Base-by-base conservation (phyloP, 2,797 vertebrate genomes). In the Carduelis carduelis region DNA sequence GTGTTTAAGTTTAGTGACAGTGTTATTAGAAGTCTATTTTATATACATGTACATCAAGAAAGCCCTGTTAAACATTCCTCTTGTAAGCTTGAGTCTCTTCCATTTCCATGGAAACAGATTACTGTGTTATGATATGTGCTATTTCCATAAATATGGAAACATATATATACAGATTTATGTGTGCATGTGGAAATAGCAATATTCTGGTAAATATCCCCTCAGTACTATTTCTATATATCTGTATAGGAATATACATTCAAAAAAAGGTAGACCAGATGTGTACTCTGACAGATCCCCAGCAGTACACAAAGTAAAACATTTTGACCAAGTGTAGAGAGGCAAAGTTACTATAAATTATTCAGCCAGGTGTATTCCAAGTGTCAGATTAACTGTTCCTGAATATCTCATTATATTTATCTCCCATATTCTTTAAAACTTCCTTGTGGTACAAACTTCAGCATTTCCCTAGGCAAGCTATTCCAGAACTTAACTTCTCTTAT, bases 91-190 rank as follows among this genome's bases (percentile, higher is more conserved):
- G 89, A 84, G 15, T 11, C 55, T 44, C 26, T 77, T 24, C 27
- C 11, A n/a, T 34, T 89, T 74, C 75, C 49, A 52, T 44, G 21
- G 47, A 49, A 71, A 84, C 89, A 39, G 66, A 74, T 64, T 90
- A 55, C 32, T 79, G 12, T 41, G 30, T 37, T 68, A 55, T 57
- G 46, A 69, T 78, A 78, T 35, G 43, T 55, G 4, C 8, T 76
- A 43, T 69, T 75, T 93, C n/a, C 50, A 28, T 52, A 60, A 32
- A 14, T 20, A 70, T 77, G 16, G 21, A 79, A 87, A 68, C 3
- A 1, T n/a, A 34, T 11, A 10, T 18, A n/a, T 23, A 6, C 16
- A 32, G 2, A 11, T 63, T 0, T n/a, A 35, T 28, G 12, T 34
- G 16, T 65, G 4, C 24, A 14, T 50, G 12, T 52, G 20, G 43